Evolutionary conservation across 2,797 vertebrate genomes (phyloP), one percentile per base, ranked within the genome.

Genomic region (Rallus crepitans): DNA sequence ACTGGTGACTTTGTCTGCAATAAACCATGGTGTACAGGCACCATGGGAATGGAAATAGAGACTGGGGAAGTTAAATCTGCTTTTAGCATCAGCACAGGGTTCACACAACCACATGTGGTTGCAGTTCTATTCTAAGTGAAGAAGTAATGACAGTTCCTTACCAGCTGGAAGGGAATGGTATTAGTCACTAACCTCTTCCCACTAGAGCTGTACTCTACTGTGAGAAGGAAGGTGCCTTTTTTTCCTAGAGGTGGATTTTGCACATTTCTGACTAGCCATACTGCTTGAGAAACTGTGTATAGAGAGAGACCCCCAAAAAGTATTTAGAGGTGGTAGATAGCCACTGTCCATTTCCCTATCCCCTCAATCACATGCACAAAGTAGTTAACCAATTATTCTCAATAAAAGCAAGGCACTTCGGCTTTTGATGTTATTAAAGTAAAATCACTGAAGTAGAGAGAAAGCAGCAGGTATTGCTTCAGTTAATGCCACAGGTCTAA

Each of bases 251-350:
- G 12, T 19, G 0, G 10, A 31, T 82, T 82, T 79, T 56, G 10
- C 53, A 64, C 30, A 23, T 78, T 86, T 93, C 35, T 77, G 27
- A 42, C n/a, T 52, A 47, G 39, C 35, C n/a, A 28, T 39, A 15
- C 52, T 64, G n/a, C 57, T 56, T 64, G 24, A 90, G 30, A 91
- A 68, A 48, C 18, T 56, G 3, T 30, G 33, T 45, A 20, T 11
- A 76, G 7, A 61, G 7, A 76, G 8, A 61, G 7, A 12, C 33
- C 19, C 6, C 10, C 3, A 0, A 0, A 35, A 80, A 85, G 78
- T 47, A 28, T 8, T 4, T 25, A 24, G 1, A 3, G 16, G 16
- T 0, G 0, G 14, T 37, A 48, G 15, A 19, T 31, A 76, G 33
- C 50, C 1, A 3, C 8, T 92, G 12, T 75, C 56, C 18, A 71